Evolutionary conservation across 2,888 invertebrate genomes (phyloP).

Genomic region (Dioctria linearis): DNA sequence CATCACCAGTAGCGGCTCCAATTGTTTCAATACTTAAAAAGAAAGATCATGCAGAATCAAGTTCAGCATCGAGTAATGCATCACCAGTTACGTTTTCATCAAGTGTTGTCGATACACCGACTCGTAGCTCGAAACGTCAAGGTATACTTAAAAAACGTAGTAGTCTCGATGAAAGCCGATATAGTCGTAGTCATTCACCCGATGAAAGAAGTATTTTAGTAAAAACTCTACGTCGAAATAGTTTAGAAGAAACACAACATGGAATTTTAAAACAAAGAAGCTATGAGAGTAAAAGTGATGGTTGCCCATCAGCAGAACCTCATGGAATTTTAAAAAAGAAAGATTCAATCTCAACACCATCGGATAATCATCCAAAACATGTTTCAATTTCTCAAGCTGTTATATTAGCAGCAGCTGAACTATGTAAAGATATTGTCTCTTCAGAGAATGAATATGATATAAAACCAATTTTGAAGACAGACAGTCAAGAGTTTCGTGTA

Average conservation of each 20-base stretch:
- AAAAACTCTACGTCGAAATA: slow-evolving; percentile 69
- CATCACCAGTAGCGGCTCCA: slow-evolving; percentile 64
- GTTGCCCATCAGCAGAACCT: slow-evolving; percentile 77
- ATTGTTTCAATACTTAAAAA: slow-evolving; percentile 80
- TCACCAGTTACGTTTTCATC: slow-evolving; percentile 88
- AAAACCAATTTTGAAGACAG: slow-evolving; percentile 87
- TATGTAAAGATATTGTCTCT: slow-evolving; percentile 72
- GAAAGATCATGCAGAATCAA: slow-evolving; percentile 73
- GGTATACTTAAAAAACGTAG: slow-evolving; percentile 88
- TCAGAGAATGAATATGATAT: slow-evolving; percentile 74
- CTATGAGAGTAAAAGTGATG: slow-evolving; percentile 77
- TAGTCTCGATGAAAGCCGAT: slow-evolving; percentile 81
- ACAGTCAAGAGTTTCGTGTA: slow-evolving; percentile 75
- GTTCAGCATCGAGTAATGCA: slow-evolving; percentile 73
- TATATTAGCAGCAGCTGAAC: slow-evolving; percentile 70
- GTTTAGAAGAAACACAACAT: slow-evolving; percentile 72
- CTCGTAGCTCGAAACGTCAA: slow-evolving; percentile 77
- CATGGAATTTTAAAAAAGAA: slow-evolving; percentile 83
- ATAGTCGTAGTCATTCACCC: slow-evolving; percentile 70
- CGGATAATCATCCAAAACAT: slow-evolving; percentile 69
- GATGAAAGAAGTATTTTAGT: slow-evolving; percentile 70
- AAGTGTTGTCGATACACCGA: slow-evolving; percentile 79
- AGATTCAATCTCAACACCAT: slow-evolving; percentile 70
- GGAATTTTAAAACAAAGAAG: slow-evolving; percentile 86
- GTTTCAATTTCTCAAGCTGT: slow-evolving; percentile 71